Conservation (phyloP, 2,113 vertebrate species). For the Phyllostomus hastatus region DNA sequence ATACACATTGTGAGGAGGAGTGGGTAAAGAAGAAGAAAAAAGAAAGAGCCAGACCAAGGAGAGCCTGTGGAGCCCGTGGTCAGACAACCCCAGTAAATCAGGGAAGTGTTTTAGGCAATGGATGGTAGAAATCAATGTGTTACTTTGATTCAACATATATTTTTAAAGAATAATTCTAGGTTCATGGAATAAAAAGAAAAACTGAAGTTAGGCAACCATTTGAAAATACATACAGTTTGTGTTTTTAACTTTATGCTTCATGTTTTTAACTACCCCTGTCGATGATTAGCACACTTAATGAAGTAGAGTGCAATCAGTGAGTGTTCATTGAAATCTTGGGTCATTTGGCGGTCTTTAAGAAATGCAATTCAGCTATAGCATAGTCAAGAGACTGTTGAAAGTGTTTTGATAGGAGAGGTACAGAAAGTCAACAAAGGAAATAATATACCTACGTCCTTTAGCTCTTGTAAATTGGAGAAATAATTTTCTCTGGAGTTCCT, state of each 20-base stretch:
- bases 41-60: neutral
- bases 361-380: neutral
- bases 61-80: rapidly evolving
- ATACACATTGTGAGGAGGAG: neutral
- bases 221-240: neutral
- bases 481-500: constrained; percentile 32
- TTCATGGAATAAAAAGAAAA: neutral
- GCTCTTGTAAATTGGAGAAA: constrained; percentile 8
- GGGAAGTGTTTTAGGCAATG: neutral
- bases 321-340: neutral
- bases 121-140: neutral
- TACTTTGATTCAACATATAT: neutral
- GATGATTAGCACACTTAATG: neutral
- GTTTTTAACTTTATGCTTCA: neutral
- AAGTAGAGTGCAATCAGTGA: neutral
- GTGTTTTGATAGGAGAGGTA: neutral
- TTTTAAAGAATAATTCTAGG: neutral
- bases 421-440: constrained; percentile 13
- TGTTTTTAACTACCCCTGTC: neutral
- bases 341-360: constrained; percentile 18
- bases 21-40: neutral
- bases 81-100: neutral
- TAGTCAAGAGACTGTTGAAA: constrained; percentile 22
- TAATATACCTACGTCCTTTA: constrained; percentile 12
- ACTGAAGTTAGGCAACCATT: neutral